Conservation (phyloP, 2,113 vertebrate genomes). For the Rattus rattus region DNA sequence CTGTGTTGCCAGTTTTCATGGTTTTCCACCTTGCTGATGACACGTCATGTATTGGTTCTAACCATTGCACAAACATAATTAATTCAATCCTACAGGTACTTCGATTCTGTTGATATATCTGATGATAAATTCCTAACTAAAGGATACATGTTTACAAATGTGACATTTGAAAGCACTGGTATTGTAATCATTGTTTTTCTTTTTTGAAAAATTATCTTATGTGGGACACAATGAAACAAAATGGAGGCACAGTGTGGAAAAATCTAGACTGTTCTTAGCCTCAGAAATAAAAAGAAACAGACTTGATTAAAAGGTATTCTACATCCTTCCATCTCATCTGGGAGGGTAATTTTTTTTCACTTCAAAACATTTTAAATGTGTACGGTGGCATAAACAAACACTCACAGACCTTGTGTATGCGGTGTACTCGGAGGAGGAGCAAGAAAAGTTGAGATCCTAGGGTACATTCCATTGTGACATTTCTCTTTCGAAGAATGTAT, state of each 20-base stretch:
- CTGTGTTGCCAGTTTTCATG: background rate
- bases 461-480: background rate
- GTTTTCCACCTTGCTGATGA: background rate
- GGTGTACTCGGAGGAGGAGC: background rate
- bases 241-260: background rate
- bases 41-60: background rate
- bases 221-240: background rate
- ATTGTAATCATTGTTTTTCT: background rate
- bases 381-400: slow-evolving; percentile 7
- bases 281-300: slow-evolving; percentile 1
- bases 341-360: background rate
- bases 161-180: background rate
- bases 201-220: background rate
- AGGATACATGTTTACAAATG: background rate
- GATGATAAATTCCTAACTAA: background rate
- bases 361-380: background rate
- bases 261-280: background rate
- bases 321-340: background rate
- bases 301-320: background rate
- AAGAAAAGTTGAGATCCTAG: background rate
- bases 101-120: background rate
- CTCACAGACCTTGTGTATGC: background rate
- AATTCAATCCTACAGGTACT: background rate
- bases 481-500: background rate
- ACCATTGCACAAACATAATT: background rate